Evolutionary conservation across 2,797 vertebrate species (phyloP).

Genomic region (Labroides dimidiatus): DNA sequence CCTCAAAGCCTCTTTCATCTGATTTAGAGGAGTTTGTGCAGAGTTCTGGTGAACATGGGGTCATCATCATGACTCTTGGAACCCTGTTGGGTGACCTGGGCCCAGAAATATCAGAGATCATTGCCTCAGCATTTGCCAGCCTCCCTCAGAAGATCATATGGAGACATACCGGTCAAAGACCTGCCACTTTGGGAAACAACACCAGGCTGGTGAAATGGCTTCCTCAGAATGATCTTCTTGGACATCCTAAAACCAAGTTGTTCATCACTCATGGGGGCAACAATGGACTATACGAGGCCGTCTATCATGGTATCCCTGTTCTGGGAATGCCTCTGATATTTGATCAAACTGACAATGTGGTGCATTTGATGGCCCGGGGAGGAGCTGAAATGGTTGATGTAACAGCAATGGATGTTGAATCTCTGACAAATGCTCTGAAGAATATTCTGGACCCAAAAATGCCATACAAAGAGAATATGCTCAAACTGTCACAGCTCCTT

Average conservation of each 20-base stretch:
- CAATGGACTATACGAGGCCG: slow-evolving; percentile 75
- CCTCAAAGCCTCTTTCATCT: slow-evolving; percentile 58
- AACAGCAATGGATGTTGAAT: slow-evolving; percentile 55
- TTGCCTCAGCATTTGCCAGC: slow-evolving; percentile 65
- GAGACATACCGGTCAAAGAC: slow-evolving; percentile 65
- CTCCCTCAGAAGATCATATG: slow-evolving; percentile 78
- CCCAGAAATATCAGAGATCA: slow-evolving; percentile 52
- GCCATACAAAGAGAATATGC: slow-evolving; percentile 67
- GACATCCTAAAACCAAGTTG: slow-evolving; percentile 73
- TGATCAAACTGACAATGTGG: slow-evolving; percentile 74
- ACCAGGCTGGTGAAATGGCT: slow-evolving; percentile 76
- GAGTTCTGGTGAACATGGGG: slow-evolving; percentile 71
- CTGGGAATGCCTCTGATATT: slow-evolving; percentile 74
- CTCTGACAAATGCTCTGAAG: slow-evolving; percentile 50
- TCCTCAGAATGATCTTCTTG: slow-evolving; percentile 76
- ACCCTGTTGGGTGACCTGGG: slow-evolving; percentile 62
- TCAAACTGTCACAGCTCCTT: slow-evolving; percentile 64
- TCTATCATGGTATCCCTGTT: slow-evolving; percentile 69
- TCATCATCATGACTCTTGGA: slow-evolving; percentile 78
- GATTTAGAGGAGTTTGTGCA: slow-evolving; percentile 74
- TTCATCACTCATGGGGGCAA: slow-evolving; percentile 79
- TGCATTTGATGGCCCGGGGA: slow-evolving; percentile 52
- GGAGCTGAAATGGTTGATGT: slow-evolving; percentile 62
- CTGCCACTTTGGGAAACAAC: slow-evolving; percentile 67
- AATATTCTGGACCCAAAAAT: slow-evolving; percentile 63